Percentiles rank a stretch among this genome's conserved stretches.
phyloP scores from a whole-genome alignment of 2,113 vertebrate species.

The Rhabdornis inornatus region DNA sequence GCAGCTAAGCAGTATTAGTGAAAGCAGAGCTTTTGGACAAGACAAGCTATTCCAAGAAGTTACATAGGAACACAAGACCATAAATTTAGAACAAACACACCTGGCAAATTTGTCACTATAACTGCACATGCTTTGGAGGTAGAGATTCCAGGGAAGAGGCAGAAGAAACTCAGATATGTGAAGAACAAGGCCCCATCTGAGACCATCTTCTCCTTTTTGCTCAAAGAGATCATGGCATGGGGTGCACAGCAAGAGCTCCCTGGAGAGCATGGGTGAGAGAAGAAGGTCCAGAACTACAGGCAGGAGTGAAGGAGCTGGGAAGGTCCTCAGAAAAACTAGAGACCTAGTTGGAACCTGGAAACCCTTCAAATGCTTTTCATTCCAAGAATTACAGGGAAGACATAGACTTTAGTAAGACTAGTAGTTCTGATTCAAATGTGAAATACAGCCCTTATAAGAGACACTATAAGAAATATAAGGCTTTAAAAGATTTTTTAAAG shows the following conservation, averaged over 20 bases:
- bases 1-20: not conserved
- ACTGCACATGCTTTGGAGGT: not conserved
- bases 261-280: not conserved
- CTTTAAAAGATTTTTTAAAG: not conserved
- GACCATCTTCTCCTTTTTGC: not conserved
- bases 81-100: not conserved
- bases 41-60: not conserved
- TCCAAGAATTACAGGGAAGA: not conserved
- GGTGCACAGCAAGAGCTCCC: not conserved
- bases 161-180: not conserved
- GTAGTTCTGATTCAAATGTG: not conserved
- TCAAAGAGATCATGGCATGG: not conserved
- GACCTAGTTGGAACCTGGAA: not conserved
- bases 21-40: not conserved
- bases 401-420: not conserved
- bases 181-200: not conserved
- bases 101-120: not conserved
- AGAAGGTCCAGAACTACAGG: accelerated
- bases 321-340: not conserved
- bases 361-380: not conserved
- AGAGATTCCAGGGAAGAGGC: not conserved
- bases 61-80: not conserved
- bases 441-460: not conserved
- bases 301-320: not conserved
- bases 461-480: not conserved